These are phyloP conservation scores for Arge pagana DNA, from an alignment of 2,888 invertebrate genomes.

Conservation along the genomic window DNA sequence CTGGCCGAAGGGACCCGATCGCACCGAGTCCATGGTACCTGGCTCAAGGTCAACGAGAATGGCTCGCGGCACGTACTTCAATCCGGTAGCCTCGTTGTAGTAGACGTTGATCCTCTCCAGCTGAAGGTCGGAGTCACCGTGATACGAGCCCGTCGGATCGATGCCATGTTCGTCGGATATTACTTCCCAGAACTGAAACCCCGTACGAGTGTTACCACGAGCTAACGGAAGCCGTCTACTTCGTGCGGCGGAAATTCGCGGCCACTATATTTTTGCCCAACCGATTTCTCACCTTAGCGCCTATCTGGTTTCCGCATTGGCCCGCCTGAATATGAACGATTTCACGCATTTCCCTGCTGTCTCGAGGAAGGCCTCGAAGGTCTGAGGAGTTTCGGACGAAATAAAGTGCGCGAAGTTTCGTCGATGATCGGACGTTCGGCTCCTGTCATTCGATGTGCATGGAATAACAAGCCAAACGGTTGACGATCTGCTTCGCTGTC, in stretches of 20 bases:
- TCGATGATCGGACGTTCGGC: too few species aligned
- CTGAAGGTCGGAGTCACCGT: slow-evolving; percentile 67
- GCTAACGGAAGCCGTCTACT: not conserved
- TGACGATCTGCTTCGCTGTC: too few species aligned
- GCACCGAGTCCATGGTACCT: slow-evolving; percentile 72
- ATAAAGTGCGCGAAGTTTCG: too few species aligned
- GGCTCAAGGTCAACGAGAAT: slow-evolving; percentile 71
- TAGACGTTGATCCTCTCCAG: slow-evolving; percentile 70
- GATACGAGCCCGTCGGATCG: slow-evolving; percentile 66
- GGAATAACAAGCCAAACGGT: too few species aligned
- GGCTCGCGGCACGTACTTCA: slow-evolving; percentile 69
- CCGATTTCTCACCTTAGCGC: slow-evolving; percentile 64
- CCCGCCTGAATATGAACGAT: slow-evolving; percentile 83
- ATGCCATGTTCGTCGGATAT: slow-evolving; percentile 76
- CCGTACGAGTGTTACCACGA: not conserved
- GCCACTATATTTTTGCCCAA: not conserved
- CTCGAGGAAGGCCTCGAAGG: slow-evolving; percentile 56
- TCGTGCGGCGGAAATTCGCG: not conserved
- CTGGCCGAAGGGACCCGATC: slow-evolving; percentile 67
- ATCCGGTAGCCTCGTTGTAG: slow-evolving; percentile 67
- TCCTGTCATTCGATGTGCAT: too few species aligned
- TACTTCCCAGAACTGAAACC: slow-evolving; percentile 77
- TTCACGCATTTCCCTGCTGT: slow-evolving; percentile 84
- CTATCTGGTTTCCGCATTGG: slow-evolving; percentile 89
- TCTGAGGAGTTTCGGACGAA: too few species aligned